Conservation (phyloP, 2,113 vertebrate species). For the Corydoras sp. region DNA sequence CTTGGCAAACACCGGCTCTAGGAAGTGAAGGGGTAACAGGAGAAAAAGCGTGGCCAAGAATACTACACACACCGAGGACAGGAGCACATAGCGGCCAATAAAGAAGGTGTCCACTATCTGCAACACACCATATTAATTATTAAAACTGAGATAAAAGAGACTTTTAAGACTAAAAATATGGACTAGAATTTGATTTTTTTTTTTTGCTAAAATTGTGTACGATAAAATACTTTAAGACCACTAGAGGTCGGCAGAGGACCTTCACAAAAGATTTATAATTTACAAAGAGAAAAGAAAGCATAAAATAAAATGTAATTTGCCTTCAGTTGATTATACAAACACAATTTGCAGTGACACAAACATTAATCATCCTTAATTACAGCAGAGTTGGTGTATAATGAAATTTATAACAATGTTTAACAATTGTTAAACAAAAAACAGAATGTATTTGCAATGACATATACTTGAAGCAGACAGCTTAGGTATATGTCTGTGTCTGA, state of each 20-base stretch:
- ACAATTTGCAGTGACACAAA: too few relatives aligned
- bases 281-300: too few relatives aligned
- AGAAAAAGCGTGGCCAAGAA: constrained; percentile 75
- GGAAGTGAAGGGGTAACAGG: constrained; percentile 74
- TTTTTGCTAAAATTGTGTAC: too few relatives aligned
- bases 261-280: not conserved
- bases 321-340: too few relatives aligned
- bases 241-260: constrained; percentile 61
- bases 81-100: constrained; percentile 80
- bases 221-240: constrained; percentile 40
- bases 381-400: too few relatives aligned
- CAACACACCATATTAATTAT: constrained; percentile 6
- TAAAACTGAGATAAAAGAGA: too few relatives aligned
- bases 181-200: too few relatives aligned
- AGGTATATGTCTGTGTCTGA: constrained; percentile 31
- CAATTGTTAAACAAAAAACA: not conserved
- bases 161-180: too few relatives aligned
- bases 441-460: too few relatives aligned
- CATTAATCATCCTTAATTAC: too few relatives aligned
- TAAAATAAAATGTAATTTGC: too few relatives aligned
- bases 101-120: constrained; percentile 84
- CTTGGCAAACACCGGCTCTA: constrained; percentile 82
- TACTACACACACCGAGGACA: constrained; percentile 60
- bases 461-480: not conserved
- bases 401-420: too few relatives aligned